A percentile compares a stretch with the other conserved stretches of the same genome.
Evolutionary conservation across 2,888 invertebrate species (phyloP).

Genomic region (Lasius platythorax): DNA sequence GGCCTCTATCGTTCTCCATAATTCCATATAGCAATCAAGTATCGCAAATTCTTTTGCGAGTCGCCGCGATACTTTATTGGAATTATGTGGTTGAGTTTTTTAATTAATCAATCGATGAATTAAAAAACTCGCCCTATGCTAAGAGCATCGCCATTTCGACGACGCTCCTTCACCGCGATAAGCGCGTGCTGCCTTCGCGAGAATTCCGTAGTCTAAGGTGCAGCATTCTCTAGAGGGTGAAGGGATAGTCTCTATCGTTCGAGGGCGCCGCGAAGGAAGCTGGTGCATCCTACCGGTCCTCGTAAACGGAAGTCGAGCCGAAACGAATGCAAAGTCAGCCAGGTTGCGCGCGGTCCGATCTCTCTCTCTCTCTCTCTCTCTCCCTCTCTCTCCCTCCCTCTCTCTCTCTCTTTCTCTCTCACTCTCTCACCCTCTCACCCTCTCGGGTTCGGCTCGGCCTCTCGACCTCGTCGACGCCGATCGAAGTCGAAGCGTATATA

Average conservation of each 20-base stretch:
- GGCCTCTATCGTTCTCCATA: background rate
- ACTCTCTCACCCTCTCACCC: slow-evolving; percentile 44
- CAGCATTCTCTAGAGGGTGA: background rate
- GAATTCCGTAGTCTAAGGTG: background rate
- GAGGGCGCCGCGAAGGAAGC: background rate
- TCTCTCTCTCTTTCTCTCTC: background rate
- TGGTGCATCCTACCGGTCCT: slow-evolving; percentile 4
- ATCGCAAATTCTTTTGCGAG: background rate
- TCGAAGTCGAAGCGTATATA: slow-evolving; percentile 63
- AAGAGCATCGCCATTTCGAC: background rate
- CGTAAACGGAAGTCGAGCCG: slow-evolving; percentile 25
- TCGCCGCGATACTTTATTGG: background rate
- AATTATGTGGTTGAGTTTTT: too few species aligned
- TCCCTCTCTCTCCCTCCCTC: slow-evolving; percentile 49
- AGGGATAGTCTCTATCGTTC: slow-evolving; percentile 1
- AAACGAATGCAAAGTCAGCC: slow-evolving; percentile 54
- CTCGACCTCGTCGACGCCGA: slow-evolving; percentile 66
- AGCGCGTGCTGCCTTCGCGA: background rate
- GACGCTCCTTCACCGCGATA: slow-evolving; percentile 3
- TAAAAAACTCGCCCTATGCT: background rate
- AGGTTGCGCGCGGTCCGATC: slow-evolving; percentile 55
- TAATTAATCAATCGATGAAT: too few species aligned
- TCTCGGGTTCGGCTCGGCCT: slow-evolving; percentile 65
- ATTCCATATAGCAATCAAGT: background rate
- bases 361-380: slow-evolving; percentile 13